Conservation (phyloP, 2,888 invertebrate genomes). For the Celastrina argiolus region DNA sequence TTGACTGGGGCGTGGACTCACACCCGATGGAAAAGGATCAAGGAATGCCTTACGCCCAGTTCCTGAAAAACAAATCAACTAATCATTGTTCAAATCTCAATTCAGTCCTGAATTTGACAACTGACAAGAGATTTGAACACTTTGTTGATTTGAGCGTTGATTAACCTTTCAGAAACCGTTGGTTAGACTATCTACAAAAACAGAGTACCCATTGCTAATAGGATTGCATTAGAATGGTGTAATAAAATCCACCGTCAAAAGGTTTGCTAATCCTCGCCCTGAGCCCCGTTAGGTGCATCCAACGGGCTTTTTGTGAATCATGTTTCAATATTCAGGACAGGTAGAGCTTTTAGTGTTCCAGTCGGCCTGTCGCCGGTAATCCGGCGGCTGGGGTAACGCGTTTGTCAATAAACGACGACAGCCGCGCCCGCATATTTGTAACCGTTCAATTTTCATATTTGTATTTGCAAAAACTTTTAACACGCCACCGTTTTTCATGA, state of each 20-base stretch:
- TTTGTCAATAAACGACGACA: conserved; percentile 8
- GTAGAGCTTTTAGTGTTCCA: conserved; percentile 14
- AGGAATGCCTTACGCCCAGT: too few species aligned
- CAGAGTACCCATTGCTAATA: too few species aligned
- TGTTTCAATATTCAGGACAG: conserved; percentile 18
- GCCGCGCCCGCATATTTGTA: not conserved
- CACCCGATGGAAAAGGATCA: too few species aligned
- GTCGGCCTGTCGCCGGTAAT: conserved; percentile 1
- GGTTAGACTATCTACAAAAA: too few species aligned
- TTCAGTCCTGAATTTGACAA: too few species aligned
- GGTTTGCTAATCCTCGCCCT: not conserved
- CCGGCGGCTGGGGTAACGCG: not conserved
- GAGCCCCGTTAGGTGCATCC: not conserved
- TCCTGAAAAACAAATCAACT: too few species aligned
- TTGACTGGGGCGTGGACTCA: too few species aligned
- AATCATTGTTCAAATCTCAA: too few species aligned
- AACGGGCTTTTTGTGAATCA: not conserved
- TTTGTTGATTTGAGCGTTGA: too few species aligned
- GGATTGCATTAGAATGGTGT: too few species aligned
- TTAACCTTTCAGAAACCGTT: too few species aligned
- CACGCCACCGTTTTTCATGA: not conserved
- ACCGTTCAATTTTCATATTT: conserved; percentile 12
- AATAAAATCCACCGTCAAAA: not conserved
- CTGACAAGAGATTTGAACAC: too few species aligned
- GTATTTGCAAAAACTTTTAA: conserved; percentile 1